A percentile compares a stretch with the other conserved stretches of the same genome.
phyloP scores from a whole-genome alignment of 2,113 vertebrate species.

The Tetrao urogallus region DNA sequence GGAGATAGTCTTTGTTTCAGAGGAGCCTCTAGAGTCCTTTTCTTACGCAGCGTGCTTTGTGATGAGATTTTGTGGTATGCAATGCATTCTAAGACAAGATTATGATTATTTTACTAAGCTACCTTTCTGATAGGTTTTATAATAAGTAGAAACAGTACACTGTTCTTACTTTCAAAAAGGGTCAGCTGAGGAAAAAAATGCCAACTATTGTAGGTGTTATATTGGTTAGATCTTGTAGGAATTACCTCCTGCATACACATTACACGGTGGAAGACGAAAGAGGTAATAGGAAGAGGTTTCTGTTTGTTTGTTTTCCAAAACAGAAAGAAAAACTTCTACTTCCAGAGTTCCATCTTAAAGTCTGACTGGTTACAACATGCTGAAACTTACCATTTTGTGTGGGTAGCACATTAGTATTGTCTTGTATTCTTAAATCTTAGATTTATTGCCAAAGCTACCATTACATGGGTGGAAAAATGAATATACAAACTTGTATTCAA shows the following conservation, averaged over 20 bases:
- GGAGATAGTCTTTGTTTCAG: background rate
- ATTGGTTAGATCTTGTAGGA: background rate
- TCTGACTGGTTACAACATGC: background rate
- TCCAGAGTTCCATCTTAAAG: background rate
- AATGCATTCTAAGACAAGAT: background rate
- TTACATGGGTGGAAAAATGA: background rate
- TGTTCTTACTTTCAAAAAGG: background rate
- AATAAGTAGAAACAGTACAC: background rate
- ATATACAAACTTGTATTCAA: background rate
- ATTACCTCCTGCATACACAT: background rate
- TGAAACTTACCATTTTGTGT: background rate
- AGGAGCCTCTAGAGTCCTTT: background rate
- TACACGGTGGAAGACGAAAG: background rate
- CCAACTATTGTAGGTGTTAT: background rate
- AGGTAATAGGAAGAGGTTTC: background rate
- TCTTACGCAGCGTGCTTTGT: background rate
- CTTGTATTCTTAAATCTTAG: background rate
- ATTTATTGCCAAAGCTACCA: background rate
- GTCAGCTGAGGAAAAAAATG: background rate
- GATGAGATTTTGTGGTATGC: background rate
- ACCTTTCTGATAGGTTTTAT: background rate
- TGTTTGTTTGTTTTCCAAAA: background rate
- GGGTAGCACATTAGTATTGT: background rate
- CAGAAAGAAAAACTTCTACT: background rate
- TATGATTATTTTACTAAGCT: background rate